Conservation (phyloP, 2,797 vertebrate species). For the Epinephelus malabaricus region DNA sequence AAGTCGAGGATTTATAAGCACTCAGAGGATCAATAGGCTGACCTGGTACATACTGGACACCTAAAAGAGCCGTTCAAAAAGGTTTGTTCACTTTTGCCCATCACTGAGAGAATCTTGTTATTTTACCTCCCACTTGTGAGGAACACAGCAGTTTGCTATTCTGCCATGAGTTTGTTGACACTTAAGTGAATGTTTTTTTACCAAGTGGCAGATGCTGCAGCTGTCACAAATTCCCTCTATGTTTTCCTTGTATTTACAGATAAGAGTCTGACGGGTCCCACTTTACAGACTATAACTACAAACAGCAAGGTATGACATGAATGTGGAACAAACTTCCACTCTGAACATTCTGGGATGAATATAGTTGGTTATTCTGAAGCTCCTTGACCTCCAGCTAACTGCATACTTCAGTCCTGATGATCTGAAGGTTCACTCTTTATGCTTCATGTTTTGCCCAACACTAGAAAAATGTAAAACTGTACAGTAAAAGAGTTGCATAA, state of each 20-base stretch:
- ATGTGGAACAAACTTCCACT: background rate
- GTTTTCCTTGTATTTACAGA: background rate
- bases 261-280: background rate
- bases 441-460: too few species aligned
- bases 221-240: background rate
- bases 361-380: background rate
- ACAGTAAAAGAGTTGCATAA: background rate
- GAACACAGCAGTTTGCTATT: background rate
- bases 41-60: too few species aligned
- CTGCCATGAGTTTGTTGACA: too few species aligned
- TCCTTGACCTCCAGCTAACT: background rate
- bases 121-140: background rate
- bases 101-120: background rate
- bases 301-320: background rate
- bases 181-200: background rate
- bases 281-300: background rate
- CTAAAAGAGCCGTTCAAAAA: too few species aligned
- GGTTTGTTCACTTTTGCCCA: too few species aligned
- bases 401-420: accelerated
- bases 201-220: background rate
- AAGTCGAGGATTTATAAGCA: too few species aligned
- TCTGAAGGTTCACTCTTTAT: too few species aligned
- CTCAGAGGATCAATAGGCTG: too few species aligned
- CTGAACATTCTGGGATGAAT: background rate
- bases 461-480: background rate